Evolutionary conservation across 2,888 invertebrate species (phyloP).

Genomic region (Octodonta nipae): DNA sequence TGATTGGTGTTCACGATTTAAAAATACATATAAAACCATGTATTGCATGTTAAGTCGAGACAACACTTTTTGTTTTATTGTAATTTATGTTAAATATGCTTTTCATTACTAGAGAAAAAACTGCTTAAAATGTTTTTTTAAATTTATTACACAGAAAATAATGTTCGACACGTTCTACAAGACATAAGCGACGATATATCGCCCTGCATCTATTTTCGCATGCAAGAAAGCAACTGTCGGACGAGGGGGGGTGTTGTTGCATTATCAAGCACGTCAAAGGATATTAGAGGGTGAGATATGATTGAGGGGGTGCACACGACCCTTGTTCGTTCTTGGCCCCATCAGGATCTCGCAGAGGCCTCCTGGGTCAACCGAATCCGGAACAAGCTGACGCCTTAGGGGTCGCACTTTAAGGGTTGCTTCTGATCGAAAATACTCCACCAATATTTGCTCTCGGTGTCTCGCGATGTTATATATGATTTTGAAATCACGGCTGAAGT

Average conservation of each 20-base stretch:
- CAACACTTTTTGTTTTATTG: no score
- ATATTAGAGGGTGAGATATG: slow-evolving; percentile 39
- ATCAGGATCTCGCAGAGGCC: slow-evolving; percentile 23
- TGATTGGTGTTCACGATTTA: no score
- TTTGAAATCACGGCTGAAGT: slow-evolving; percentile 1
- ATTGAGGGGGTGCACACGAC: slow-evolving; percentile 30
- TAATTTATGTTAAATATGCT: no score
- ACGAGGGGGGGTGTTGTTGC: slow-evolving; percentile 30
- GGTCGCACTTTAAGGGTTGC: slow-evolving; percentile 21
- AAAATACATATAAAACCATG: no score
- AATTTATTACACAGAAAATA: no score
- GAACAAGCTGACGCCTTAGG: slow-evolving; percentile 23
- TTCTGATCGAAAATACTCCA: slow-evolving; percentile 20
- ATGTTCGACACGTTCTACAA: no score
- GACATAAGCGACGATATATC: no score
- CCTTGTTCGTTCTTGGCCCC: slow-evolving; percentile 12
- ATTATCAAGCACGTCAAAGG: slow-evolving; percentile 37
- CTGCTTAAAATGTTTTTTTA: no score
- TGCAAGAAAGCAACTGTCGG: neutral
- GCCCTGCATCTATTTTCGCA: slow-evolving; percentile 1
- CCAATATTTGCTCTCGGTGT: slow-evolving; percentile 16
- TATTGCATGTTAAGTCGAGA: no score
- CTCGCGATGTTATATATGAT: neutral
- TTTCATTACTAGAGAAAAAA: no score
- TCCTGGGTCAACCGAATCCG: slow-evolving; percentile 31